Percentiles rank a stretch among this genome's conserved stretches.
These are phyloP conservation scores for Morinoia aosen DNA, from an alignment of 2,888 invertebrate genomes.

Conservation along the genomic window DNA sequence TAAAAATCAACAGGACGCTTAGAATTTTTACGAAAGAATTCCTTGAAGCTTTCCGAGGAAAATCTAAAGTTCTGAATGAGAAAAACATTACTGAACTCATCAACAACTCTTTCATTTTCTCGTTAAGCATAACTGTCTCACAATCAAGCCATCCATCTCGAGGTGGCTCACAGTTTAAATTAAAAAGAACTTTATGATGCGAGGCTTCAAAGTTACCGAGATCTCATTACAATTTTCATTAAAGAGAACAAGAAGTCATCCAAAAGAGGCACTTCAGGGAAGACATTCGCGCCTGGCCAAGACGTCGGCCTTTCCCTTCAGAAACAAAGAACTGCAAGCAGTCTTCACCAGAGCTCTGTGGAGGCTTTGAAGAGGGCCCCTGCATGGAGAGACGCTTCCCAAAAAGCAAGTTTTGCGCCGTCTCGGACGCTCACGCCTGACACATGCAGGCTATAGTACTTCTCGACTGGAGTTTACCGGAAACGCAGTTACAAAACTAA, in stretches of 20 bases:
- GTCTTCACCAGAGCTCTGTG: neutral
- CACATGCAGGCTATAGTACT: neutral
- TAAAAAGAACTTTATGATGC: slow-evolving; percentile 48
- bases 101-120: neutral
- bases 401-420: slow-evolving; percentile 9
- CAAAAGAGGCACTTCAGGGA: slow-evolving; percentile 43
- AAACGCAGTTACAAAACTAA: neutral
- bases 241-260: slow-evolving; percentile 53
- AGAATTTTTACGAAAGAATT: neutral
- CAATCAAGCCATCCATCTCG: slow-evolving; percentile 43
- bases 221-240: slow-evolving; percentile 55
- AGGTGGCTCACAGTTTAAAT: slow-evolving; percentile 40
- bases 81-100: slow-evolving; percentile 4
- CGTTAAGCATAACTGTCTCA: slow-evolving; percentile 36
- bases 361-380: slow-evolving; percentile 19
- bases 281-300: slow-evolving; percentile 35
- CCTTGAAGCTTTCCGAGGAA: neutral
- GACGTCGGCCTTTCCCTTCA: slow-evolving; percentile 1
- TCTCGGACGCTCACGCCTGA: neutral
- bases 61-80: neutral
- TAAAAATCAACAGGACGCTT: neutral
- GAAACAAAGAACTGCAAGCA: slow-evolving; percentile 29
- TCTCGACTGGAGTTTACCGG: neutral
- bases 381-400: neutral
- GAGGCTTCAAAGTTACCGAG: slow-evolving; percentile 47